phyloP scores from a whole-genome alignment of 2,888 invertebrate species.

The Agelastica alni region DNA sequence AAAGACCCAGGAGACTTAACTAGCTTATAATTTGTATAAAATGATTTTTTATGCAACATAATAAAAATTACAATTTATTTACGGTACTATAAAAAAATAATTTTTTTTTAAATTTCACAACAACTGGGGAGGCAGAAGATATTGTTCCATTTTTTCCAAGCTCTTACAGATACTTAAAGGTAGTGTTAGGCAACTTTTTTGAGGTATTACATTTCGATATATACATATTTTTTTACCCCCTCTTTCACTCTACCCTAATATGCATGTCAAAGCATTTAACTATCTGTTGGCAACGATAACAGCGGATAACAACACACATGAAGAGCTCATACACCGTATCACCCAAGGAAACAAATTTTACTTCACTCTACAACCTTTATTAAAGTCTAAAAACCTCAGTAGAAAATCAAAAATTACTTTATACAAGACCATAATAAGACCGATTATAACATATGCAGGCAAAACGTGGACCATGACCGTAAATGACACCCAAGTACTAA shows the following conservation, averaged over 20 bases:
- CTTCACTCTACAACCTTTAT: no score
- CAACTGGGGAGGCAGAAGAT: slow-evolving; percentile 4
- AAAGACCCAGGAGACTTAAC: slow-evolving; percentile 1
- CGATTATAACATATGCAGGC: no score
- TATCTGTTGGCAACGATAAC: no score
- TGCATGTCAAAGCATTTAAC: no score
- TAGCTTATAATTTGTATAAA: slow-evolving; percentile 2
- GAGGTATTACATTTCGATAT: slow-evolving; percentile 2
- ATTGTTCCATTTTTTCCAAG: slow-evolving; percentile 2
- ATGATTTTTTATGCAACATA: slow-evolving; percentile 3
- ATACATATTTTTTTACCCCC: neutral
- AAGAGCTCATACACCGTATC: no score
- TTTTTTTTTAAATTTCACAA: slow-evolving; percentile 2
- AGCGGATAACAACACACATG: no score
- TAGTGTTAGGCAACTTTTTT: slow-evolving; percentile 1
- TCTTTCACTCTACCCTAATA: neutral
- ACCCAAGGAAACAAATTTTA: no score
- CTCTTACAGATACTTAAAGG: slow-evolving; percentile 1
- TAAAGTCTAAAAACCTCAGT: no score
- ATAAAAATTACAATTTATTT: slow-evolving; percentile 2
- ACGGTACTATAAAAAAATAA: neutral
- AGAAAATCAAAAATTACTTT: no score
- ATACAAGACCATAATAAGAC: no score
- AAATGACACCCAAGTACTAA: no score
- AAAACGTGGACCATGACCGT: no score